Conservation (phyloP, 1,140 invertebrate genomes). For the Epicauta chinensis region DNA sequence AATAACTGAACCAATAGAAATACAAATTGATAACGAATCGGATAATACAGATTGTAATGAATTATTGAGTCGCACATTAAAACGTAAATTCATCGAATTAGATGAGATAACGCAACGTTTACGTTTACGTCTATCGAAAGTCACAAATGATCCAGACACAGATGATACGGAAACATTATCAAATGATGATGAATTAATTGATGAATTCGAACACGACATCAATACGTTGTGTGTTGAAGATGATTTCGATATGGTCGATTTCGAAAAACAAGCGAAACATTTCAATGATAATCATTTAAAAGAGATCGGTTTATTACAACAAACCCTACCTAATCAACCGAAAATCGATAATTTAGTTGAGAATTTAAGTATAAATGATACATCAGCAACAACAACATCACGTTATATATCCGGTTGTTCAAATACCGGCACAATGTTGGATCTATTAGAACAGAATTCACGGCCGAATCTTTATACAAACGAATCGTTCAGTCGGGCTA, state of each 20-base stretch:
- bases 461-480: conserved; percentile 22
- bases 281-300: conserved; percentile 19
- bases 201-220: conserved; percentile 50
- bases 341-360: conserved; percentile 35
- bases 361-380: conserved; percentile 30
- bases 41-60: conserved; percentile 29
- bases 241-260: conserved; percentile 36
- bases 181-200: conserved; percentile 45
- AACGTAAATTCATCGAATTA: conserved; percentile 55
- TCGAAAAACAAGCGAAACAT: conserved; percentile 29
- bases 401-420: conserved; percentile 38
- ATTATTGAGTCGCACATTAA: conserved; percentile 44
- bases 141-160: conserved; percentile 43
- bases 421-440: conserved; percentile 23
- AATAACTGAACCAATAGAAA: conserved; percentile 11
- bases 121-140: conserved; percentile 49
- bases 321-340: conserved; percentile 24
- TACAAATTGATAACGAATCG: background rate
- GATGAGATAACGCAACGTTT: conserved; percentile 56
- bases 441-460: conserved; percentile 24
- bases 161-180: conserved; percentile 42
- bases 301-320: conserved; percentile 10
- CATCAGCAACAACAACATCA: no score
- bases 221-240: conserved; percentile 42
- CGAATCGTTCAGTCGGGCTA: conserved; percentile 3